Base-by-base conservation (phyloP, 2,797 vertebrate species). In the Spheniscus humboldti region DNA sequence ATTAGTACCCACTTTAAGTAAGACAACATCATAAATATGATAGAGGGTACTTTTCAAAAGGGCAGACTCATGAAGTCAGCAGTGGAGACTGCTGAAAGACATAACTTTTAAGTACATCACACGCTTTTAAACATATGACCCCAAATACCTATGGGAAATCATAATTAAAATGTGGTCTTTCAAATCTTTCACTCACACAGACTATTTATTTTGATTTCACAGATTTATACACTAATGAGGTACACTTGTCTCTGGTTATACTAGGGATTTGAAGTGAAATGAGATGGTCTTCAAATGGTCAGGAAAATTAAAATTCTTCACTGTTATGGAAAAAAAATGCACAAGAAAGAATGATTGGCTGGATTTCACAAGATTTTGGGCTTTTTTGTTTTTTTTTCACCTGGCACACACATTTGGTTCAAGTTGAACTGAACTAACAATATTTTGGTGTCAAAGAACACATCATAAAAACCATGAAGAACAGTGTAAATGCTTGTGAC, bases 41-140 rank as follows among this genome's bases (percentile, higher is more conserved):
- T 97, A 96, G 95, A 97, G 90, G 92, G 90, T 97, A 95, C 81
- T 97, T 97, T 97, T 98, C 84, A 95, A 97, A 97, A 98, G 97
- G 97, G 96, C 97, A 98, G 97, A 98, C 97, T 97, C 97, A 97
- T 98, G 97, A 98, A 97, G 95, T 97, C 97, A 97, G 97, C 96
- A 84, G 89, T 97, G 97, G 96, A 98, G 97, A 95, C 97, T 95
- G 94, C 96, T 96, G 79, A 92, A 97, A 97, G 90, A 97, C 75
- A 86, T 95, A 97, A 97, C 79, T 93, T 97, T 89, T 87, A 97
- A 97, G 90, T 95, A 96, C 87, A 91, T 96, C 91, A 95, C 87
- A 97, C 8, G 47, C 90, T 97, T 87, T 97, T 97, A 97, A 97
- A 97, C 92, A 92, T 74, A 97, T 88, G 96, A 97, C 96, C 96